phyloP scores from a whole-genome alignment of 2,888 invertebrate genomes.

The Arrhopalites spinosus region DNA sequence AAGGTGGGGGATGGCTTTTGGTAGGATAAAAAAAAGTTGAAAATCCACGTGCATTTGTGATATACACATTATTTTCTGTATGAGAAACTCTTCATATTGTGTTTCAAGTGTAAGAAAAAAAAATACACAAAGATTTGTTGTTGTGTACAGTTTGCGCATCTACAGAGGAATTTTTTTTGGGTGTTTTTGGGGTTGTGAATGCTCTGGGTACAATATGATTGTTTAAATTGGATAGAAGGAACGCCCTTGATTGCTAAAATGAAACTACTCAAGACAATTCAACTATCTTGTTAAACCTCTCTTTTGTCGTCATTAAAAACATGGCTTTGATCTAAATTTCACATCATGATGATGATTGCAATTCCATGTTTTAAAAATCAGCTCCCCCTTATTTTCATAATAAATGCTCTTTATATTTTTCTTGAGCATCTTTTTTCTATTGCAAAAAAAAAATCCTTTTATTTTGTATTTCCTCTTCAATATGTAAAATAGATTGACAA shows the following conservation, averaged over 20 bases:
- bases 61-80: neutral
- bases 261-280: slow-evolving; percentile 19
- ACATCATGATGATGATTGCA: slow-evolving; percentile 18
- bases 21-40: slow-evolving; percentile 8
- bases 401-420: no score
- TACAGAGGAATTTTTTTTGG: no score
- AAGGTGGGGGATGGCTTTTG: slow-evolving; percentile 11
- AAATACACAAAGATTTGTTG: no score
- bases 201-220: slow-evolving; percentile 12
- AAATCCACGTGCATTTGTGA: slow-evolving; percentile 3
- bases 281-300: slow-evolving; percentile 15
- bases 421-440: no score
- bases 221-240: slow-evolving; percentile 15
- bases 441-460: no score
- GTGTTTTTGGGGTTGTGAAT: no score
- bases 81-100: no score
- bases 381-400: no score
- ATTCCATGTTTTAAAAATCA: slow-evolving; percentile 12
- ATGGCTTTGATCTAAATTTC: slow-evolving; percentile 17
- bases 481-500: no score
- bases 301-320: neutral
- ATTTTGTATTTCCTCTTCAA: no score
- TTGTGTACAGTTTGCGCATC: no score
- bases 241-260: slow-evolving; percentile 25
- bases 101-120: no score